Conservation (phyloP, 2,888 invertebrate species). For the Thereva unica region DNA sequence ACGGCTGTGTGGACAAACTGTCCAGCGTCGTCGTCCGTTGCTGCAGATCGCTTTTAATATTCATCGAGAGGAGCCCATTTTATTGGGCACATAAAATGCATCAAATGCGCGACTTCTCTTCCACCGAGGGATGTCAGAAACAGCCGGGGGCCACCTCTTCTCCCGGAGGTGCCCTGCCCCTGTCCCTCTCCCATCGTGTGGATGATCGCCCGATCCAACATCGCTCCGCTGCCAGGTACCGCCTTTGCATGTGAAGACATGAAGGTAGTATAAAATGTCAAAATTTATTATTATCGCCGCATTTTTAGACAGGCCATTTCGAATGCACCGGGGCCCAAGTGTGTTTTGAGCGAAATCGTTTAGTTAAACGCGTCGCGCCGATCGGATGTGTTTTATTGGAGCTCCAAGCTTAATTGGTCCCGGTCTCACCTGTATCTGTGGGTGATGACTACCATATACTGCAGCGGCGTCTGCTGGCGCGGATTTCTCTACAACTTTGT, state of each 20-base stretch:
- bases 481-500: no score
- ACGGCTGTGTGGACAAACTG: background rate
- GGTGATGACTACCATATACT: background rate
- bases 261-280: constrained; percentile 31
- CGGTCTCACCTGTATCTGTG: constrained; percentile 20
- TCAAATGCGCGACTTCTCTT: constrained; percentile 25
- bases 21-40: constrained; percentile 17
- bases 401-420: constrained; percentile 36
- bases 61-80: constrained; percentile 23
- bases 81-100: constrained; percentile 38
- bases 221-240: background rate
- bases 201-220: constrained; percentile 3
- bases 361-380: constrained; percentile 34
- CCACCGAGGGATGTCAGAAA: no score
- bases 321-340: constrained; percentile 14
- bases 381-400: constrained; percentile 35
- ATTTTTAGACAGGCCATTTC: constrained; percentile 36
- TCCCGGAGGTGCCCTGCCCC: constrained; percentile 4
- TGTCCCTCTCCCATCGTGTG: constrained; percentile 2
- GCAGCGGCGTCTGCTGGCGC: no score
- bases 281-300: constrained; percentile 40
- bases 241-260: constrained; percentile 17
- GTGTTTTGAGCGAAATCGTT: constrained; percentile 24
- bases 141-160: constrained; percentile 18
- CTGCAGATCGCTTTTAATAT: constrained; percentile 27